Evolutionary conservation across 1,140 invertebrate genomes (phyloP).

Genomic region (Drosophila erecta): DNA sequence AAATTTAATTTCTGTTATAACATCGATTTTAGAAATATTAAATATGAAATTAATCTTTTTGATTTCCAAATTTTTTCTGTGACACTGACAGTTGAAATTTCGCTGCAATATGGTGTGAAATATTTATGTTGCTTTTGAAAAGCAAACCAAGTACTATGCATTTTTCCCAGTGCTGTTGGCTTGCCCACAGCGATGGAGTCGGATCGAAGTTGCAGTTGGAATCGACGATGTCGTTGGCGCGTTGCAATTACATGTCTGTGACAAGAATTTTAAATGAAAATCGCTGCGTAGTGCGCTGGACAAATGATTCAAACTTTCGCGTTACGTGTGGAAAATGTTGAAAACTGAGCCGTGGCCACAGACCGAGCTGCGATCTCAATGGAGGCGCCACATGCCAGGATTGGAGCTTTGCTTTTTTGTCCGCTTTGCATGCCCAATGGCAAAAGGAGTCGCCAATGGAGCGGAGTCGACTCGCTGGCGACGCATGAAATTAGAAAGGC

Average conservation of each 20-base stretch:
- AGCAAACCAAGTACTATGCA: no score
- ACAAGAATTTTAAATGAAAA: conserved; percentile 84
- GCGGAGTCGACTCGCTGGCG: conserved; percentile 31
- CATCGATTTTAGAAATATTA: no score
- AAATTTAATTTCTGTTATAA: no score
- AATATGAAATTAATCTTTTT: no score
- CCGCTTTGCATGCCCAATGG: conserved; percentile 73
- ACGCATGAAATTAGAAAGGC: conserved; percentile 83
- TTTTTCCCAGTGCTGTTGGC: background rate
- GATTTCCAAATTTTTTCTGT: no score
- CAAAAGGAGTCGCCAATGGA: conserved; percentile 25
- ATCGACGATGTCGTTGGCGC: conserved; percentile 46
- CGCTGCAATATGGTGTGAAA: no score
- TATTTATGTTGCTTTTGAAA: background rate
- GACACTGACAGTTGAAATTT: background rate
- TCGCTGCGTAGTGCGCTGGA: conserved; percentile 60
- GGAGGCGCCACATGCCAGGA: conserved; percentile 65
- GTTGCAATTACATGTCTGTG: conserved; percentile 80
- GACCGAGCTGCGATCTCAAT: conserved; percentile 37
- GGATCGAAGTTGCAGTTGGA: conserved; percentile 39
- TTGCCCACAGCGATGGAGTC: conserved; percentile 28
- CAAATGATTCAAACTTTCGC: conserved; percentile 83
- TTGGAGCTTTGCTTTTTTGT: conserved; percentile 36
- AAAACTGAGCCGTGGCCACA: conserved; percentile 55
- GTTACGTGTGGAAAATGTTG: conserved; percentile 82